These are phyloP conservation scores for Scomber scombrus DNA, from an alignment of 2,113 vertebrate species.

Conservation along the genomic window DNA sequence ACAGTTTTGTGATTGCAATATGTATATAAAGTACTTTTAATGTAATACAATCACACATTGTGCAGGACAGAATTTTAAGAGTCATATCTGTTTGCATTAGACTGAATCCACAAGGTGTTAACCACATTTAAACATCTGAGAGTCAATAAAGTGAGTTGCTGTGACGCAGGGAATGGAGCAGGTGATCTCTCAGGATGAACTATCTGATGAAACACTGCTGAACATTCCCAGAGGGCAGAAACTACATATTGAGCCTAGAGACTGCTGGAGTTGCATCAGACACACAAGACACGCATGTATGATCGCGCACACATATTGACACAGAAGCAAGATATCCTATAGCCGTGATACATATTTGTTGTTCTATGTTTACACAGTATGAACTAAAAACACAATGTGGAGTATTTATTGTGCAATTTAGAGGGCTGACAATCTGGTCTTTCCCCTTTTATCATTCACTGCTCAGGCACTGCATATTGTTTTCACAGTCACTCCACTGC, in stretches of 20 bases:
- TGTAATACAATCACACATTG: neutral
- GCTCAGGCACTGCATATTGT: neutral
- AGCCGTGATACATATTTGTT: neutral
- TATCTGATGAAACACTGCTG: slow-evolving; percentile 75
- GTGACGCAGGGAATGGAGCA: slow-evolving; percentile 57
- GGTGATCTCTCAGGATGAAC: slow-evolving; percentile 69
- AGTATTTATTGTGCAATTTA: neutral
- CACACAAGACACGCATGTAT: slow-evolving; percentile 5
- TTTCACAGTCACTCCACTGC: neutral
- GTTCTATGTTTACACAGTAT: neutral
- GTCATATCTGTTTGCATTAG: neutral
- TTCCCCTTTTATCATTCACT: neutral
- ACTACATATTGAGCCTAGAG: slow-evolving; percentile 58
- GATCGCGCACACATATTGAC: slow-evolving; percentile 5
- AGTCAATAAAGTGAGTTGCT: slow-evolving; percentile 47
- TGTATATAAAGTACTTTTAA: neutral
- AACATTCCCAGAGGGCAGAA: slow-evolving; percentile 62
- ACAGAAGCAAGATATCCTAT: neutral
- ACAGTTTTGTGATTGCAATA: neutral
- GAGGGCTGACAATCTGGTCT: neutral
- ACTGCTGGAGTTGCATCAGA: slow-evolving; percentile 62
- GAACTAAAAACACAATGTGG: neutral
- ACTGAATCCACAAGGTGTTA: slow-evolving; percentile 46
- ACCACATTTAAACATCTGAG: slow-evolving; percentile 44
- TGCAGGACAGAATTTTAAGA: neutral